These are phyloP conservation scores for Caenorhabditis briggsae DNA, from an alignment of 1,140 invertebrate species.

Conservation along the genomic window DNA sequence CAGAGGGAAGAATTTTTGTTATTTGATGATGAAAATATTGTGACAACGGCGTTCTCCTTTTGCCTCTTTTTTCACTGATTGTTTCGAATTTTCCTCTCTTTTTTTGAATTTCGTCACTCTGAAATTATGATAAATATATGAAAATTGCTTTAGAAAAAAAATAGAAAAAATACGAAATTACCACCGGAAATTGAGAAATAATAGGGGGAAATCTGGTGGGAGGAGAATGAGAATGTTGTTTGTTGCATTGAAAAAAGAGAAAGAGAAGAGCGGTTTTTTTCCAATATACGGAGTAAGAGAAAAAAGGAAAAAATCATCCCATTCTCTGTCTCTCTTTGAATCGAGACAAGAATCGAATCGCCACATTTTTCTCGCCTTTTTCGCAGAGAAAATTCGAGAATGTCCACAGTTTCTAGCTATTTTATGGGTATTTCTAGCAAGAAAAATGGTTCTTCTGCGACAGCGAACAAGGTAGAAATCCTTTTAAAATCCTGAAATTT, in stretches of 20 bases:
- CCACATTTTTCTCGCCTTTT: background rate
- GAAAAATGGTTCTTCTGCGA: background rate
- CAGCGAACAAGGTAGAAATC: too few relatives aligned
- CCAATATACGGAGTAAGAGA: too few relatives aligned
- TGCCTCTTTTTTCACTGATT: background rate
- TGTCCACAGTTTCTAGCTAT: slow-evolving; percentile 42
- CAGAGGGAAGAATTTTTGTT: background rate
- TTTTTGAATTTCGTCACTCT: background rate
- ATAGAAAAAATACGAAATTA: background rate
- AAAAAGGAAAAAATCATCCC: slow-evolving; percentile 7
- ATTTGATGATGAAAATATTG: slow-evolving; percentile 13
- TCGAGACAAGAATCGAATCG: background rate
- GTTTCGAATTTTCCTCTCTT: background rate
- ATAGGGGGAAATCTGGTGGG: background rate
- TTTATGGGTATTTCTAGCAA: slow-evolving; percentile 33
- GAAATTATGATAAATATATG: background rate
- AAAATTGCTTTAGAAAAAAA: background rate
- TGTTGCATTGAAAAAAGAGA: slow-evolving; percentile 20
- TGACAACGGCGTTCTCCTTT: background rate
- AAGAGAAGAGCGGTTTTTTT: background rate
- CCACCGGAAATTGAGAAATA: background rate
- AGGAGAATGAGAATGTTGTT: slow-evolving; percentile 30
- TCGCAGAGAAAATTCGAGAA: background rate
- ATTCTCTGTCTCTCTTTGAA: background rate
- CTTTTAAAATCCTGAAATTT: too few relatives aligned